Evolutionary conservation across 2,888 invertebrate species (phyloP).

Genomic region (Gastrophysa polygoni): DNA sequence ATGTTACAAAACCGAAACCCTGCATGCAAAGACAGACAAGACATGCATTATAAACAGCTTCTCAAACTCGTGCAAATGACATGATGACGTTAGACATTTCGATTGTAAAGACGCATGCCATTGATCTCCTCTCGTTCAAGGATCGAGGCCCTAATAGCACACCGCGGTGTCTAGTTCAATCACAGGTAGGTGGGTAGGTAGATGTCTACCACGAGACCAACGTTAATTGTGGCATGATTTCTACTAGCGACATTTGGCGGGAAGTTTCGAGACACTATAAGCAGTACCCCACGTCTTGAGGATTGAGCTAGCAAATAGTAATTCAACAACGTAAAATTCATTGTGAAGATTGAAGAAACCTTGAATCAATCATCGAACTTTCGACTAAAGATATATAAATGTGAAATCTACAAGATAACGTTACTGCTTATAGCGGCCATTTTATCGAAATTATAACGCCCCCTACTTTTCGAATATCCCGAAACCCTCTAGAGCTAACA

Average conservation of each 20-base stretch:
- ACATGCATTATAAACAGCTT: constrained; percentile 88
- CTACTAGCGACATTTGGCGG: background rate
- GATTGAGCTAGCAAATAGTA: too few relatives aligned
- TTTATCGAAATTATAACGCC: background rate
- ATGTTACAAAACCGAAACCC: constrained; percentile 99
- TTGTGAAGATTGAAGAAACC: too few relatives aligned
- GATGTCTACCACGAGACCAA: background rate
- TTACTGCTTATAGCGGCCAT: background rate
- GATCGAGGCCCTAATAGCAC: constrained; percentile 29
- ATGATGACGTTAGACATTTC: constrained; percentile 61
- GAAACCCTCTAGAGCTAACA: background rate
- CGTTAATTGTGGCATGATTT: background rate
- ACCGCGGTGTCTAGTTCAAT: constrained; percentile 18
- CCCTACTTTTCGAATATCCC: background rate
- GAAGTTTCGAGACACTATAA: background rate
- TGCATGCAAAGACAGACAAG: constrained; percentile 96
- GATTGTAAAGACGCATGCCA: constrained; percentile 31
- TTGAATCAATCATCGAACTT: too few relatives aligned
- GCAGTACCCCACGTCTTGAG: background rate
- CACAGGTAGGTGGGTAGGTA: constrained; percentile 6
- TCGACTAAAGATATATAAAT: too few relatives aligned
- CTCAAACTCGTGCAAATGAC: constrained; percentile 77
- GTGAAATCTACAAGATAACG: too few relatives aligned
- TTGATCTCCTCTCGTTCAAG: constrained; percentile 15
- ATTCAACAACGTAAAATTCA: too few relatives aligned